Base-by-base conservation (phyloP, 2,113 vertebrate genomes). In the Gambusia affinis region DNA sequence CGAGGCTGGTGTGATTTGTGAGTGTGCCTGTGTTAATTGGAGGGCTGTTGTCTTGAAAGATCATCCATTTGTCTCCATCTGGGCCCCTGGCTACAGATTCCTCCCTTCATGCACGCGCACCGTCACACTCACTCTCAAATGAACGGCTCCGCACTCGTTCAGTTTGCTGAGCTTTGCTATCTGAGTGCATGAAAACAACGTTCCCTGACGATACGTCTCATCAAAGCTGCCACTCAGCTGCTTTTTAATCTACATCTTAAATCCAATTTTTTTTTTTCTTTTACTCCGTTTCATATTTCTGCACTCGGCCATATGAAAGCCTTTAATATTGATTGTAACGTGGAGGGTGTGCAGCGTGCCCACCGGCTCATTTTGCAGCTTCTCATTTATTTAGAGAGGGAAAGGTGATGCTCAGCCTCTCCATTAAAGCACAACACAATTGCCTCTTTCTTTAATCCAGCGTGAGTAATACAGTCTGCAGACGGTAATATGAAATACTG, bases 21-120 rank as follows among this genome's bases (percentile, higher is more conserved):
- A 81, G 78, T 81, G 86, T 84, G 89, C 82, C 67, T 88, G 84
- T 90, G 87, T 86, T 91, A 85, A 87, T 90, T 89, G 82, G 85
- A 86, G 83, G 79, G 77, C 87, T 89, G 88, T 90, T 90, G 88
- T 90, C 85, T 81, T 80, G 88, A 85, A 86, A 86, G 84, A 90
- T 90, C 84, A 76, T 85, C 84, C 77, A 83, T 92, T 92, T 91
- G 87, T 91, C 89, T 90, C 91, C 91, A 90, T 92, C 91, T 91
- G 91, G 85, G 85, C 87, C 80, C 85, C 83, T 91, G 88, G 88
- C 89, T 89, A 76, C 82, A 84, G 61, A 86, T 79, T 85, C 76
- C 73, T 79, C 76, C 29, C 70, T 75, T 71, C 70, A 76, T 80
- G 44, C 44, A 11, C 72, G 15, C 76, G 67, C 74, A 71, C 77